These are phyloP conservation scores for Dicycla oo DNA, from an alignment of 2,888 invertebrate species.

Conservation along the genomic window DNA sequence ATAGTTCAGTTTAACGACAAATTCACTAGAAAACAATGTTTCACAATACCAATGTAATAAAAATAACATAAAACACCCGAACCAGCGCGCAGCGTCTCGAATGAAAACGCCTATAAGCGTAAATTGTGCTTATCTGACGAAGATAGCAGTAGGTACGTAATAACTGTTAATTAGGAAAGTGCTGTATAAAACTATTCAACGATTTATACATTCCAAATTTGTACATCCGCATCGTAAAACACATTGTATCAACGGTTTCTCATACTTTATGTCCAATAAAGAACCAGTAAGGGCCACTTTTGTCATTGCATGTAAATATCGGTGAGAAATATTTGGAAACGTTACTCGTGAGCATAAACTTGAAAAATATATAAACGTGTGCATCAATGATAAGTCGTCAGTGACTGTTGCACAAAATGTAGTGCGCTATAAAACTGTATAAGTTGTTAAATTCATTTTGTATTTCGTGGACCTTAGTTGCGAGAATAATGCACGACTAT, in stretches of 20 bases:
- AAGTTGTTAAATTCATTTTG: conserved; percentile 12
- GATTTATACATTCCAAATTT: conserved; percentile 48
- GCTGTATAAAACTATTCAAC: conserved; percentile 45
- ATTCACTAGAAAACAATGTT: conserved; percentile 26
- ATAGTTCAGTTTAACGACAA: conserved; percentile 1
- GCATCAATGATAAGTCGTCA: conserved; percentile 17
- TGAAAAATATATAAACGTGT: conserved; percentile 21
- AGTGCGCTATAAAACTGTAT: conserved; percentile 31
- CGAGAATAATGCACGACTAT: background rate
- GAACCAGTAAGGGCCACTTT: conserved; percentile 30
- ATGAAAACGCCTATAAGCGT: conserved; percentile 36
- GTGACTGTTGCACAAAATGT: conserved; percentile 23
- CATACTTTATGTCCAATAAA: conserved; percentile 51
- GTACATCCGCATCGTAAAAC: conserved; percentile 58
- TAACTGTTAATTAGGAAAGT: conserved; percentile 58
- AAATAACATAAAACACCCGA: conserved; percentile 32
- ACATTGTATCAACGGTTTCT: conserved; percentile 47
- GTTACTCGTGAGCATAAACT: conserved; percentile 11
- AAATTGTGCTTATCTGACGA: conserved; percentile 51
- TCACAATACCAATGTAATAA: conserved; percentile 37
- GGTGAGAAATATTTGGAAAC: conserved; percentile 37
- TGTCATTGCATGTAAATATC: conserved; percentile 38
- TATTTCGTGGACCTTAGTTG: conserved; percentile 5
- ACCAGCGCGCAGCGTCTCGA: conserved; percentile 9
- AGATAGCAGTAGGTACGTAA: conserved; percentile 42